Evolutionary conservation across 1,140 invertebrate genomes (phyloP), one percentile per base, ranked within the genome.

Genomic region (Hermetia illucens): DNA sequence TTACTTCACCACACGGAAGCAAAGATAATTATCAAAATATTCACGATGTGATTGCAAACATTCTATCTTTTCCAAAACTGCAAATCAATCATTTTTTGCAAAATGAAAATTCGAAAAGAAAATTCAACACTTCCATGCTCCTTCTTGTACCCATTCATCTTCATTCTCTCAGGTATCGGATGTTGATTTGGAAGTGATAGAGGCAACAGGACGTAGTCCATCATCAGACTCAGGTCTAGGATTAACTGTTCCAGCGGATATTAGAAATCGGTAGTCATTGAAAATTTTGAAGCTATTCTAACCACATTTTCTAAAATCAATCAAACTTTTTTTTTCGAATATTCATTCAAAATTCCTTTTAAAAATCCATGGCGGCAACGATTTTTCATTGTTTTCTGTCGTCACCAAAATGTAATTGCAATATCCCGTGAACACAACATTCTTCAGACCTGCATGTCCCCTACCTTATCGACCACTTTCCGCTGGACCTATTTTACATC

Each of bases 391-490:
- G 12, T 18, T 35, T n/a, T 35, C 13, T 16, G 39, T 36, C 44
- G 24, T 30, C 21, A 35, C 10, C 16, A 8, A 12, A 16, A 25
- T 37, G 16, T 27, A 17, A 5, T 5, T 13, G 20, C 9, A 29
- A 29, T 19, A 38, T 27, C 25, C 17, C 17, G 9, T 27, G 3
- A 13, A 33, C 20, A 30, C 30, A 31, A 9, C 9, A 12, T n/a
- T 32, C 22, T 21, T 3, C 47, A 59, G 56, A 50, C 56, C 56
- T 38, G 49, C 51, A 43, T 44, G 50, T 34, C 56, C 55, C 44
- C 48, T 59, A 44, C 56, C 56, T 20, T 52, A 59, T 52, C 53
- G 56, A 30, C 56, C 56, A 41, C 52, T 58, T 49, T 59, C 56
- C 43, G 56, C 56, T 41, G 56, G 56, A 52, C 56, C 56, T 45